Evolutionary conservation across 2,113 vertebrate species (phyloP).

Genomic region (Stigmatopora argus): DNA sequence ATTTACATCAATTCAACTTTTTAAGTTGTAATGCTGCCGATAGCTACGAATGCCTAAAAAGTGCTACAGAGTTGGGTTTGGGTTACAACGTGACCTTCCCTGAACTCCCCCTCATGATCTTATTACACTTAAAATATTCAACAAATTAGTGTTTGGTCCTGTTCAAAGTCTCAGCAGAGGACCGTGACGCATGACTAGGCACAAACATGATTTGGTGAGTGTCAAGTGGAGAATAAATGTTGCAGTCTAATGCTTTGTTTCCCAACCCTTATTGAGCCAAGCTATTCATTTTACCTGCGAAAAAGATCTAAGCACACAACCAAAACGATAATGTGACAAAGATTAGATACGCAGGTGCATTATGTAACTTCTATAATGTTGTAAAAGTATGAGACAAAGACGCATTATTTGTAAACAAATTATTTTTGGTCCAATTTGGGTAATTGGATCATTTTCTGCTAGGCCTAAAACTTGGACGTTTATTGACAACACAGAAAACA

Average conservation of each 20-base stretch:
- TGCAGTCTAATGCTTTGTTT: neutral
- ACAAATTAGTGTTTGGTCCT: neutral
- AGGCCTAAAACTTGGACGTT: neutral
- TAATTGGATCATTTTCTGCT: neutral
- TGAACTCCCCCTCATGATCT: conserved; percentile 3
- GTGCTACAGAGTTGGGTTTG: neutral
- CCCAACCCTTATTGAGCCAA: neutral
- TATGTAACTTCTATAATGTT: neutral
- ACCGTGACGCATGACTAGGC: neutral
- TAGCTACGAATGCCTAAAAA: neutral
- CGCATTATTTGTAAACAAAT: neutral
- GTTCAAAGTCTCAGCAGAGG: conserved; percentile 7
- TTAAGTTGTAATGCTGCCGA: neutral
- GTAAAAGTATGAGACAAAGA: neutral
- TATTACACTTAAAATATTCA: conserved; percentile 8
- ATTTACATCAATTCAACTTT: neutral
- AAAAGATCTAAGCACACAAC: neutral
- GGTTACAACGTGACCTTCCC: neutral
- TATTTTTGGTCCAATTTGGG: neutral
- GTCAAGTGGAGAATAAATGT: neutral
- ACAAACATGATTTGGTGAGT: neutral
- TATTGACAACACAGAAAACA: neutral
- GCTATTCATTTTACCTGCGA: neutral
- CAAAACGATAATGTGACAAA: neutral
- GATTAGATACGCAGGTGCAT: neutral